These are phyloP conservation scores for Enteromius paludinosus DNA, from an alignment of 2,797 vertebrate species.

Conservation along the genomic window DNA sequence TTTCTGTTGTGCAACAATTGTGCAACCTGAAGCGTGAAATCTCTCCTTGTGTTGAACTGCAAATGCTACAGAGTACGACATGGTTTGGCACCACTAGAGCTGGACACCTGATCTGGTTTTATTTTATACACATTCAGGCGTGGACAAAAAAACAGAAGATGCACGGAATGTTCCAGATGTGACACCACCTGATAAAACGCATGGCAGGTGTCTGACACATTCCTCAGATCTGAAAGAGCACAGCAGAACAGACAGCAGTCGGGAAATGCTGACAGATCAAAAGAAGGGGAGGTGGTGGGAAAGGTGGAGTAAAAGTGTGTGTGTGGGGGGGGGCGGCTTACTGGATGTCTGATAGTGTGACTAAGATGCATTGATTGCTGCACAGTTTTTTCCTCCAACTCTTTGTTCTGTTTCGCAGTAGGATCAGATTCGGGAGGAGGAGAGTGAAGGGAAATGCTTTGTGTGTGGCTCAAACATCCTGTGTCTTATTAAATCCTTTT, in stretches of 20 bases:
- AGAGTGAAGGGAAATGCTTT: slow-evolving; percentile 23
- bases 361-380: slow-evolving; percentile 22
- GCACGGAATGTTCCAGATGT: slow-evolving; percentile 32
- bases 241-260: slow-evolving; percentile 3
- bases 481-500: background rate
- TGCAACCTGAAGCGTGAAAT: background rate
- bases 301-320: background rate
- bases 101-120: slow-evolving; percentile 14
- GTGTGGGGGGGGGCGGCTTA: slow-evolving; percentile 6
- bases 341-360: slow-evolving; percentile 24
- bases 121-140: background rate
- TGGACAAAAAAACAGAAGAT: background rate
- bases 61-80: background rate
- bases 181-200: slow-evolving; percentile 48
- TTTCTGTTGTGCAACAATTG: background rate
- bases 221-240: slow-evolving; percentile 33
- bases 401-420: slow-evolving; percentile 32
- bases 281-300: background rate
- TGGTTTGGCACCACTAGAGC: background rate
- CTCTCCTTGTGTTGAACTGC: background rate
- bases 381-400: slow-evolving; percentile 27
- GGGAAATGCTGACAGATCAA: background rate
- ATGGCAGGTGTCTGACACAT: slow-evolving; percentile 48
- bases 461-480: background rate
- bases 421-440: background rate